A percentile compares a stretch with the other conserved stretches of the same genome.
Conservation (phyloP, 2,888 invertebrate species). For the Leptinotarsa juncta region DNA sequence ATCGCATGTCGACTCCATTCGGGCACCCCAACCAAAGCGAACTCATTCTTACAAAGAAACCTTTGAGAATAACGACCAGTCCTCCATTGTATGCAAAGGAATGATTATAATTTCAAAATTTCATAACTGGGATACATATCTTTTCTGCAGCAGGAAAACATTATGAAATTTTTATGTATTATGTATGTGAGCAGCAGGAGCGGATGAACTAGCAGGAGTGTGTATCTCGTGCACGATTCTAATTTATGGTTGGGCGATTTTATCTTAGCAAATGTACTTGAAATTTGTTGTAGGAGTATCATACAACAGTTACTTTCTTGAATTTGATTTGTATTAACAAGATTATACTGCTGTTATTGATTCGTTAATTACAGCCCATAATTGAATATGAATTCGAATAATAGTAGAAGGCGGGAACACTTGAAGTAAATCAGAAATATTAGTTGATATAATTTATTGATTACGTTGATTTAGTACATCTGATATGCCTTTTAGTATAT, state of each 20-base stretch:
- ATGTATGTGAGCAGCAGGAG: conserved; percentile 10
- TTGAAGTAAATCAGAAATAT: background rate
- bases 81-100: conserved; percentile 33
- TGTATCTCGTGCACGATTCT: background rate
- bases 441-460: background rate
- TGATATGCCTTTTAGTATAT: background rate
- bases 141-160: conserved; percentile 22
- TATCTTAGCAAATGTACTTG: conserved; percentile 3
- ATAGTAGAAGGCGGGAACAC: background rate
- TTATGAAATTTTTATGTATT: conserved; percentile 14
- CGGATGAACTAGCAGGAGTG: background rate
- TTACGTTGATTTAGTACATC: background rate
- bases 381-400: conserved; percentile 4
- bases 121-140: conserved; percentile 34
- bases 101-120: conserved; percentile 40
- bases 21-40: conserved; percentile 9
- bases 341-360: conserved; percentile 7
- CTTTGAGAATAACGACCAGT: conserved; percentile 36
- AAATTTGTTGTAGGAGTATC: conserved; percentile 6
- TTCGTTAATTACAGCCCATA: conserved; percentile 8
- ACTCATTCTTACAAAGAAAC: conserved; percentile 33
- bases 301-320: background rate
- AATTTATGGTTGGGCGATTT: conserved; percentile 9
- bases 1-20: background rate
- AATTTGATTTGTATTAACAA: conserved; percentile 3